These are phyloP conservation scores for Coptotermes formosanus DNA, from an alignment of 1,140 invertebrate species.

Conservation along the genomic window DNA sequence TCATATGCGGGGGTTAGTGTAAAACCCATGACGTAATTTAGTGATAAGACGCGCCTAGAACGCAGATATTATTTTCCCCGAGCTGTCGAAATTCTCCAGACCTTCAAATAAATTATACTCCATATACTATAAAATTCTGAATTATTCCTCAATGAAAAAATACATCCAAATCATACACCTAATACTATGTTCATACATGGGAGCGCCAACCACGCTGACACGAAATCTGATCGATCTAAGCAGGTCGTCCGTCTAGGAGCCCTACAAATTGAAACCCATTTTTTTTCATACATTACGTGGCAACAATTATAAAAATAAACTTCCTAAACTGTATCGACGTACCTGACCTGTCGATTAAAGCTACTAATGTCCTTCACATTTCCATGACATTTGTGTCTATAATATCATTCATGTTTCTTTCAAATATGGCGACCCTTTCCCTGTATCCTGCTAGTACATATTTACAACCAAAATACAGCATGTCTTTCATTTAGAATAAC, in stretches of 20 bases:
- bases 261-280: not conserved
- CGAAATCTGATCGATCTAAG: conserved; percentile 25
- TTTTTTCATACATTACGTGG: not conserved
- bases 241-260: not conserved
- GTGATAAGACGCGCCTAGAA: no score
- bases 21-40: no score
- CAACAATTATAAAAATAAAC: not conserved
- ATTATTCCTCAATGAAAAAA: not conserved
- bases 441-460: conserved; percentile 32
- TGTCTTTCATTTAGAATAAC: conserved; percentile 28
- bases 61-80: no score
- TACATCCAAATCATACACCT: not conserved
- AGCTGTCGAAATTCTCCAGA: no score
- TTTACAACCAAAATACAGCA: conserved; percentile 36
- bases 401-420: conserved; percentile 2
- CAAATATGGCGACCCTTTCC: conserved; percentile 39
- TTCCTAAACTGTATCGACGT: not conserved
- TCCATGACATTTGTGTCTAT: not conserved
- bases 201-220: not conserved
- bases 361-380: not conserved
- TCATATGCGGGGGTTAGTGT: not conserved
- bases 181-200: not conserved
- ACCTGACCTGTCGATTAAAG: not conserved
- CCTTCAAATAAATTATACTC: no score
- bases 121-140: not conserved